A percentile compares a stretch with the other conserved stretches of the same genome.
Conservation (phyloP, 2,113 vertebrate genomes). For the Phyllostomus discolor region DNA sequence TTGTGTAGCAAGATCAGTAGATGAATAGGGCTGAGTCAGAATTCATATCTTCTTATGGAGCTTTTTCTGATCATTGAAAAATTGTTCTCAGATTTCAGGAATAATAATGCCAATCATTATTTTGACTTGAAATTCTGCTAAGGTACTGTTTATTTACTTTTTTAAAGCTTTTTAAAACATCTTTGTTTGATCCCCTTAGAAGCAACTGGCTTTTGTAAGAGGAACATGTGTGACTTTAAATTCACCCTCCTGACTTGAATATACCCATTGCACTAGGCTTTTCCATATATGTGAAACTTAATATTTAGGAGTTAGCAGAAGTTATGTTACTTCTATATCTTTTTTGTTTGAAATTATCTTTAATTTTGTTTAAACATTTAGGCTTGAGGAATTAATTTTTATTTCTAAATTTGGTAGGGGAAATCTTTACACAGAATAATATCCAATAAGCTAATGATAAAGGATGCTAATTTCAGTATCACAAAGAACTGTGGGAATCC, state of each 20-base stretch:
- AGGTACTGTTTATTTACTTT: not conserved
- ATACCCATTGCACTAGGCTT: not conserved
- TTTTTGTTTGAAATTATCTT: not conserved
- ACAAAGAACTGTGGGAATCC: not conserved
- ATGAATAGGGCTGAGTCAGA: not conserved
- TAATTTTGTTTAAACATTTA: slow-evolving; percentile 27
- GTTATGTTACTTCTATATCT: not conserved
- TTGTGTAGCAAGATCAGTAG: not conserved
- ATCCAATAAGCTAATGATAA: not conserved
- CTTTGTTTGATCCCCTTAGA: not conserved
- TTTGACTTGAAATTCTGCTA: not conserved
- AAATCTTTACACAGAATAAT: not conserved
- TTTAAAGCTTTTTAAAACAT: not conserved
- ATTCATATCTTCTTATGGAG: not conserved
- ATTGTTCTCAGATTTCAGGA: not conserved
- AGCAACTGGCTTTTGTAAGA: not conserved
- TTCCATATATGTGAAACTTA: not conserved
- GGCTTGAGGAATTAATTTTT: not conserved
- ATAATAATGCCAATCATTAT: not conserved
- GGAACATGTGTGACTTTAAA: not conserved
- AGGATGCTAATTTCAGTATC: slow-evolving; percentile 3
- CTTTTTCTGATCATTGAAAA: not conserved
- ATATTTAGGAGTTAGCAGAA: not conserved
- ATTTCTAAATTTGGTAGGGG: slow-evolving; percentile 32
- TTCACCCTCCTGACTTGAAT: not conserved